These are phyloP conservation scores for Dromaius novaehollandiae DNA, from an alignment of 2,113 vertebrate species.

Conservation along the genomic window DNA sequence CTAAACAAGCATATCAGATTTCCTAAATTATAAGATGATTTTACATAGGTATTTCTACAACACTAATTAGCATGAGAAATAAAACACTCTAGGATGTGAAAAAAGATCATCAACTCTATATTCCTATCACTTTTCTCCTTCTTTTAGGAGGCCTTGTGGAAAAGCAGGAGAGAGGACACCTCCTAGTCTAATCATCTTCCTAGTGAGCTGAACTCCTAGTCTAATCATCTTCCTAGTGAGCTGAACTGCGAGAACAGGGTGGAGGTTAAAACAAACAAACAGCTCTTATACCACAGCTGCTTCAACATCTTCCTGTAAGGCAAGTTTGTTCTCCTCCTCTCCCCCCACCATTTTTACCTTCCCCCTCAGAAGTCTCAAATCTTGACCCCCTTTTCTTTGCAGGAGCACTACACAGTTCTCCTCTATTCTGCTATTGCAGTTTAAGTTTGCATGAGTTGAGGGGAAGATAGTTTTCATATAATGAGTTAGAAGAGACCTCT, in stretches of 20 bases:
- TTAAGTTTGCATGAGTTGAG: background rate
- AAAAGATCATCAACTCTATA: background rate
- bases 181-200: background rate
- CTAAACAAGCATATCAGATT: background rate
- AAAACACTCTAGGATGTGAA: background rate
- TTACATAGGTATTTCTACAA: background rate
- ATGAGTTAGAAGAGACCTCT: too few relatives aligned
- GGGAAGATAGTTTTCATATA: background rate
- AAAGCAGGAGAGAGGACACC: background rate
- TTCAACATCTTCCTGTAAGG: background rate
- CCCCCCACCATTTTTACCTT: background rate
- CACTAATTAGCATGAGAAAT: background rate
- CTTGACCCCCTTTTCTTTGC: background rate
- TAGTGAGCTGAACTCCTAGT: background rate
- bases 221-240: background rate
- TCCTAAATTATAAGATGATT: background rate
- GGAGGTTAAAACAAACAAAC: background rate
- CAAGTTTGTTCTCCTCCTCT: background rate
- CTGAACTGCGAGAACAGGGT: background rate
- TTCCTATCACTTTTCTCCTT: background rate
- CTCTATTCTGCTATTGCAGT: background rate
- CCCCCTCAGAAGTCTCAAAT: background rate
- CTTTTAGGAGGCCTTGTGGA: background rate
- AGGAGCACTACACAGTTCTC: background rate
- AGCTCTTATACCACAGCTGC: background rate